Conservation (phyloP, 2,797 vertebrate genomes). For the Argentina silus region DNA sequence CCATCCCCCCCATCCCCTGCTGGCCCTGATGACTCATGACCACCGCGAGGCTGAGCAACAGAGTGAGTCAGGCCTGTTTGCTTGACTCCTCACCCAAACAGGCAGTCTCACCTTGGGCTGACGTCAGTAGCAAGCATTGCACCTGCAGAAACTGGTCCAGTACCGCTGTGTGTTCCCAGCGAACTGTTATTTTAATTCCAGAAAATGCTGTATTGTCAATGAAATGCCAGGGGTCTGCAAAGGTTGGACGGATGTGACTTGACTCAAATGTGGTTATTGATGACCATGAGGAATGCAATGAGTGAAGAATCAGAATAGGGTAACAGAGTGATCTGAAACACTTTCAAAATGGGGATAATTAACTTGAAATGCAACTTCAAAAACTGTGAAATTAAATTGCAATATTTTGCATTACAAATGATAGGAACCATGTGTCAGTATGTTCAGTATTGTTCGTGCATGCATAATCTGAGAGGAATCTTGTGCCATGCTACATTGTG, state of each 20-base stretch:
- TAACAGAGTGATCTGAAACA: not conserved
- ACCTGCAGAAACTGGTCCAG: slow-evolving; percentile 43
- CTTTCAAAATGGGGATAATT: too few species aligned
- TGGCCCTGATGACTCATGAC: slow-evolving; percentile 64
- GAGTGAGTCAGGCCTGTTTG: slow-evolving; percentile 50
- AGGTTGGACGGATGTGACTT: not conserved
- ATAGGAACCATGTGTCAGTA: not conserved
- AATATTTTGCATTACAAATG: not conserved
- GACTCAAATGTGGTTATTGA: not conserved
- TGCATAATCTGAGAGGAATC: slow-evolving; percentile 25
- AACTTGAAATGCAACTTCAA: not conserved
- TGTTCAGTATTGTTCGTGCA: slow-evolving; percentile 33
- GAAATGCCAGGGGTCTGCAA: slow-evolving; percentile 1
- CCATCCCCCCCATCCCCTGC: slow-evolving; percentile 17
- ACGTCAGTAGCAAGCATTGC: slow-evolving; percentile 35
- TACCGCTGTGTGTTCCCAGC: slow-evolving; percentile 6
- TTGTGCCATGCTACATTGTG: not conserved
- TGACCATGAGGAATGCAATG: not conserved
- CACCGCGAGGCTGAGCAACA: slow-evolving; percentile 47
- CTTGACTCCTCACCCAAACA: slow-evolving; percentile 41
- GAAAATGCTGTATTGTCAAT: not conserved
- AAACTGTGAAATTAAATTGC: too few species aligned
- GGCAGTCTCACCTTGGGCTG: slow-evolving; percentile 21
- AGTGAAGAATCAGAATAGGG: not conserved
- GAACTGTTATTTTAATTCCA: slow-evolving; percentile 20